These are phyloP conservation scores for Erythrocebus patas DNA, from an alignment of 2,113 vertebrate species.

Conservation along the genomic window DNA sequence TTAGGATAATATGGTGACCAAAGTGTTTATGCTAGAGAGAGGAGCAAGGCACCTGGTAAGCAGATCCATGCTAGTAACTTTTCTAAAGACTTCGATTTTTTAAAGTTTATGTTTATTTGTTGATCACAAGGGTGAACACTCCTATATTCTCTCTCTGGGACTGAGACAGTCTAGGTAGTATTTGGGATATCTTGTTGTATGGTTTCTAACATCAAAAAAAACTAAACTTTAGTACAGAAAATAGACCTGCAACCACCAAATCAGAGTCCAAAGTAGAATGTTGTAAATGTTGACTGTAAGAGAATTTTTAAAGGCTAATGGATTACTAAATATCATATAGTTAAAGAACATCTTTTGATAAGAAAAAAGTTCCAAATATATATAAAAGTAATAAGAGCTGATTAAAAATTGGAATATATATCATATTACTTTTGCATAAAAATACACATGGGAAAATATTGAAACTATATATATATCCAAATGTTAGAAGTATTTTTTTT, in stretches of 20 bases:
- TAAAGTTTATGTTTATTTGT: neutral
- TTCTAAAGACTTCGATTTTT: neutral
- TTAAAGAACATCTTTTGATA: neutral
- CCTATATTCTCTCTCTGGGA: neutral
- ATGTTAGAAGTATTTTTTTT: neutral
- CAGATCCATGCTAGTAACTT: neutral
- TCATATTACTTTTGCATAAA: neutral
- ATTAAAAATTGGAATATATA: neutral
- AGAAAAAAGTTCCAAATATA: neutral
- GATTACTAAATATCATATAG: neutral
- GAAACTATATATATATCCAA: neutral
- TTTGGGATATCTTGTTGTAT: neutral
- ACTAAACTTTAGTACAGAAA: neutral
- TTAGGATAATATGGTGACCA: neutral
- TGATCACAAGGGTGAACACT: neutral
- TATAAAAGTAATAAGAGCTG: neutral
- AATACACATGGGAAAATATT: neutral
- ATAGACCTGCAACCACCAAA: neutral
- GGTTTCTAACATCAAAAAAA: neutral
- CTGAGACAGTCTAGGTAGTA: neutral
- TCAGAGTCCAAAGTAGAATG: neutral
- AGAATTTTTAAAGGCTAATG: neutral
- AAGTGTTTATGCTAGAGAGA: neutral
- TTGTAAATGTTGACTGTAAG: neutral
- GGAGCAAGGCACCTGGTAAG: neutral